These are phyloP conservation scores for Xestia c-nigrum DNA, from an alignment of 2,888 invertebrate species.

Conservation along the genomic window DNA sequence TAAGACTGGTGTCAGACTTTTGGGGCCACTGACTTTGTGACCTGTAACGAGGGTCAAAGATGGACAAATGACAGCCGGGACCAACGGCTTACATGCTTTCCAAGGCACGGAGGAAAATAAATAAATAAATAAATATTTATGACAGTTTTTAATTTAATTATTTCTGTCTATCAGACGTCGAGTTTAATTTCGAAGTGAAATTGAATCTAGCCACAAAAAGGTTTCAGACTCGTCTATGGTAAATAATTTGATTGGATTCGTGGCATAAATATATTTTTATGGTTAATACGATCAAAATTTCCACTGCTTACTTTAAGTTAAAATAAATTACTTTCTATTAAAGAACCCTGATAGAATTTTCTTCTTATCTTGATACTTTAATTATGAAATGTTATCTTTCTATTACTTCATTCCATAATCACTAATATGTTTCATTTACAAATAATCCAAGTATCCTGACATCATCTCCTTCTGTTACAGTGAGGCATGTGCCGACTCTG, in stretches of 20 bases:
- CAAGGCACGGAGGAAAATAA: too few relatives aligned
- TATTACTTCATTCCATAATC: neutral
- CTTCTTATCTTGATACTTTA: neutral
- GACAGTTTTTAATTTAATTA: constrained; percentile 29
- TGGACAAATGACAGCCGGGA: too few relatives aligned
- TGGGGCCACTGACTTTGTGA: too few relatives aligned
- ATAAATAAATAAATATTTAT: too few relatives aligned
- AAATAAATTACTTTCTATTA: constrained; percentile 8
- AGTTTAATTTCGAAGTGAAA: constrained; percentile 41
- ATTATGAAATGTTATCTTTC: neutral
- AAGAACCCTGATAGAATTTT: neutral
- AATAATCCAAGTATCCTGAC: neutral
- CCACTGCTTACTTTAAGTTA: constrained; percentile 19
- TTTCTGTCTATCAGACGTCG: constrained; percentile 31
- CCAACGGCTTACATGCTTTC: too few relatives aligned
- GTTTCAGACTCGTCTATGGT: constrained; percentile 20
- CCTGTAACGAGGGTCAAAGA: too few relatives aligned
- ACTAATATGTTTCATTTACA: neutral
- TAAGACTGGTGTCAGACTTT: too few relatives aligned
- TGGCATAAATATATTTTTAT: constrained; percentile 6
- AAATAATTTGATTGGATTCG: constrained; percentile 20
- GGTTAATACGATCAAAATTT: constrained; percentile 20
- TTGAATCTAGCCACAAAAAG: constrained; percentile 37
- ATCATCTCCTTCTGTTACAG: constrained; percentile 54
- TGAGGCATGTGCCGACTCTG: constrained; percentile 65